phyloP scores from a whole-genome alignment of 2,888 invertebrate species.

The Danaus chrysippus region DNA sequence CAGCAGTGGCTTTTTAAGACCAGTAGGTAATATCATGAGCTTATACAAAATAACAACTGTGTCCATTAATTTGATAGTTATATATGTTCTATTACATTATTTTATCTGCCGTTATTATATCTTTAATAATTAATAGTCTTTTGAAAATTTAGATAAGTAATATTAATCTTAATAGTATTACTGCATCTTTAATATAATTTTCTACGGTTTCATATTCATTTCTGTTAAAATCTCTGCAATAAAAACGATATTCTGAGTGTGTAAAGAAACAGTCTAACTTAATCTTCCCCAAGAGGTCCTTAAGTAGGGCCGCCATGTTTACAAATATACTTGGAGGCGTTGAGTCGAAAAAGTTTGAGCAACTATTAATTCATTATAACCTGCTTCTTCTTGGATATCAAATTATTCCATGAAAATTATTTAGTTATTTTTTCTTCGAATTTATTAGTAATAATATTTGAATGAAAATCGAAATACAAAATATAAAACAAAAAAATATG shows the following conservation, averaged over 20 bases:
- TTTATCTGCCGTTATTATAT: too few species aligned
- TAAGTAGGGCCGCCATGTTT: conserved; percentile 19
- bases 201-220: background rate
- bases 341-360: background rate
- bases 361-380: background rate
- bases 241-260: conserved; percentile 36
- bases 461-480: background rate
- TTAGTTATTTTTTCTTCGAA: too few species aligned
- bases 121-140: too few species aligned
- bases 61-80: too few species aligned
- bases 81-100: too few species aligned
- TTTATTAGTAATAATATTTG: too few species aligned
- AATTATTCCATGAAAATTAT: too few species aligned
- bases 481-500: background rate
- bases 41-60: too few species aligned
- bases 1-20: conserved; percentile 61
- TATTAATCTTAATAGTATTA: too few species aligned
- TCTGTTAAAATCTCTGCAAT: conserved; percentile 25
- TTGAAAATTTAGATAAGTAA: too few species aligned
- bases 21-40: conserved; percentile 41
- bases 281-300: conserved; percentile 60
- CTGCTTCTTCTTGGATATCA: too few species aligned
- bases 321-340: background rate
- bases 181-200: too few species aligned
- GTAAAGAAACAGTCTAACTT: conserved; percentile 54